Base-by-base conservation (phyloP, 2,888 invertebrate species). In the Agonopterix subpropinquella region DNA sequence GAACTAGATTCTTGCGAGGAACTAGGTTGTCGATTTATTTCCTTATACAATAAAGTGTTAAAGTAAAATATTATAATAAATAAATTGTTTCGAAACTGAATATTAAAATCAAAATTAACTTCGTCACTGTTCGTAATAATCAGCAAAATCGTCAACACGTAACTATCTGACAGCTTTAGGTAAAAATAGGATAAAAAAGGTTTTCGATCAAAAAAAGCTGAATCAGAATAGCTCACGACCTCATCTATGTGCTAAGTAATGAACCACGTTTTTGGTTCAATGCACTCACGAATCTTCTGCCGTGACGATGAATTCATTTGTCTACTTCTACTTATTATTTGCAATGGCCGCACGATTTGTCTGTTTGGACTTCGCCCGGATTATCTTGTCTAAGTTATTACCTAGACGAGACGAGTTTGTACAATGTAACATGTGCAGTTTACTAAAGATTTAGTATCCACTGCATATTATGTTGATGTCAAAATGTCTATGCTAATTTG, bases 181-280 rank as follows among this genome's bases (percentile, higher is more conserved):
- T 76, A 73, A 74, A 71, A 65, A 69, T 62, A 18, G 48, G 52
- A 67, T 66, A 76, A 79, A 82, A 77, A 70, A 60, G 53, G 44
- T 45, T 69, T 71, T 72, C 71, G 65, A 64, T 68, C 67, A 73
- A 73, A 81, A 81, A 82, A 82, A 82, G 73, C 62, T 64, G 65
- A 66, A 63, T 73, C 63, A 4, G 10, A 39, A 39, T 39, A 39
- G 70, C 73, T 79, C 82, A 80, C 81, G 82, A 78, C 69, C 69
- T 64, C 57, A 62, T 62, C 70, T 74, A 69, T 71, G 76, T 79
- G 78, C 73, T 79, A 81, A 82, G 80, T 81, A 83, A 82, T 80
- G 76, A 74, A 68, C 78, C 84, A 85, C 86, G 85, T 80, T 80
- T 81, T 77, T 82, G 77, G 87, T 87, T 86, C 86, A 85, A 79